Base-by-base conservation (phyloP, 2,797 vertebrate genomes). In the Sylvilagus floridanus region DNA sequence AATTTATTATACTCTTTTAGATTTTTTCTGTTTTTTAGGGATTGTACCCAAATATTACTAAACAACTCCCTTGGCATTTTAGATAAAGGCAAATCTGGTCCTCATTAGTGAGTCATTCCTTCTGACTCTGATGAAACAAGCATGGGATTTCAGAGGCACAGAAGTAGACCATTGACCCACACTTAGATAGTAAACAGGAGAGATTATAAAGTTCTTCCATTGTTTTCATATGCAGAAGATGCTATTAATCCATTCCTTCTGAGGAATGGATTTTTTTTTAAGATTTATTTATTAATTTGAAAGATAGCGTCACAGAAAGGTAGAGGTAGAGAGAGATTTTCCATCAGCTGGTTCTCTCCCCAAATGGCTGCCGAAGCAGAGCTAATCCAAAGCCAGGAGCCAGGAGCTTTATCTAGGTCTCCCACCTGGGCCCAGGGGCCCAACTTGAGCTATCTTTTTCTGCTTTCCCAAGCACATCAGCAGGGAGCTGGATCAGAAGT, bases 81-180 rank as follows among this genome's bases (percentile, higher is more conserved):
- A 94, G 78, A 96, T 71, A 66, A 92, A 96, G 78, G 30, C 77
- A 92, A 79, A 96, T 96, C 93, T 97, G 97, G 65, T 87, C 28
- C 35, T 96, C 71, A 76, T 97, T 96, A 97, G 75, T 96, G 96
- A 97, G 90, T 96, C 96, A 97, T 88, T 96, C 85, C 57, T n/a
- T 86, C 93, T 97, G 96, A 90, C 92, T 68, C 71, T 88, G 54
- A 72, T 85, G 63, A 91, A 89, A 93, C 82, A 95, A 95, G 84
- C 83, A 78, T 9, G 75, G 54, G 78, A 66, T 91, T 94, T 83
- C 65, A 78, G 68, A 95, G 73, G 60, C 54, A 73, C 11, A 66
- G 66, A 93, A 92, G n/a, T 47, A 52, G 78, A 75, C 30, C 50
- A 4, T 2, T 90, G 78, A 86, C 90, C 93, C 75, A 77, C 73